Evolutionary conservation across 2,888 invertebrate species (phyloP).

Genomic region (Apotomis capreana): DNA sequence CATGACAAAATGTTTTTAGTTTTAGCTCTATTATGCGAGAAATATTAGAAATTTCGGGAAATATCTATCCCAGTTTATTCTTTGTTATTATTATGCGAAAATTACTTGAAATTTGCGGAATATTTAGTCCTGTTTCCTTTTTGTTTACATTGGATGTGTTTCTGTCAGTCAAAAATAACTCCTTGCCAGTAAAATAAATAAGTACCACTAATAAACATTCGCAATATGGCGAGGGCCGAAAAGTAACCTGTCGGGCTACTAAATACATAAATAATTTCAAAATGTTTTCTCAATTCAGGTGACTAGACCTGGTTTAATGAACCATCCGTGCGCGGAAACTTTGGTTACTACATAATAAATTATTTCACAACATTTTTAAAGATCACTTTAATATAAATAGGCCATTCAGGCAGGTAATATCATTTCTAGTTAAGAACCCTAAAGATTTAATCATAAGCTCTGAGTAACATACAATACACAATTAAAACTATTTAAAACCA

Average conservation of each 20-base stretch:
- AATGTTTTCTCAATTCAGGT: slow-evolving; percentile 64
- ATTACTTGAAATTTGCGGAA: too few relatives aligned
- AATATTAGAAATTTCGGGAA: too few relatives aligned
- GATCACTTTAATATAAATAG: slow-evolving; percentile 54
- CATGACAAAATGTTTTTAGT: too few relatives aligned
- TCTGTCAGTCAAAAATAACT: too few relatives aligned
- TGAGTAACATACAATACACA: slow-evolving; percentile 15
- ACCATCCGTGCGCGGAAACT: slow-evolving; percentile 72
- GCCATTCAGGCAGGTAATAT: slow-evolving; percentile 72
- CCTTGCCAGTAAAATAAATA: too few relatives aligned
- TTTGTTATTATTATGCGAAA: too few relatives aligned
- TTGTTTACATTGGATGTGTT: slow-evolving; percentile 47
- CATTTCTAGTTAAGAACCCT: slow-evolving; percentile 46
- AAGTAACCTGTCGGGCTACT: too few relatives aligned
- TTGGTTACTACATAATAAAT: slow-evolving; percentile 68
- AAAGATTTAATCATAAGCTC: slow-evolving; percentile 54
- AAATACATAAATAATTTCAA: slow-evolving; percentile 62
- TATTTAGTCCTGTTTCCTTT: too few relatives aligned
- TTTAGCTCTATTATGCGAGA: too few relatives aligned
- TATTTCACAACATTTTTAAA: slow-evolving; percentile 62
- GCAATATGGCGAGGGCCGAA: too few relatives aligned
- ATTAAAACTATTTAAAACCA: slow-evolving; percentile 3
- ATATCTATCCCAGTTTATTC: too few relatives aligned
- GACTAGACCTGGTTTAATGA: slow-evolving; percentile 72
- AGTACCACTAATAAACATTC: too few relatives aligned